Evolutionary conservation across 2,888 invertebrate species (phyloP).

Genomic region (Nowickia ferox): DNA sequence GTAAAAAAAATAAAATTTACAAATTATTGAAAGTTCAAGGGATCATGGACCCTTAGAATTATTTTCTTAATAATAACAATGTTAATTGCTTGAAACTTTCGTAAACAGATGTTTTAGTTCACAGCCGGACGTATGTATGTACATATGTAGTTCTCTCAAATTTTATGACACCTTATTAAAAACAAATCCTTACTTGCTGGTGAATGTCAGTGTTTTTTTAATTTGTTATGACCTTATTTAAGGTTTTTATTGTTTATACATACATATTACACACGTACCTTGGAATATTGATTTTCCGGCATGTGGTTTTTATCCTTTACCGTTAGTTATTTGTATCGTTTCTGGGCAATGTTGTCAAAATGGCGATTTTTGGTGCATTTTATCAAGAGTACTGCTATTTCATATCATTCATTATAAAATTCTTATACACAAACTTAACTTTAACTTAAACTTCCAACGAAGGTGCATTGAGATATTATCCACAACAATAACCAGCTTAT

Average conservation of each 20-base stretch:
- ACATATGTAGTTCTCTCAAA: neutral
- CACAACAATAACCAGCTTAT: no score
- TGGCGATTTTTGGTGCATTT: neutral
- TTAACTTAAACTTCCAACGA: no score
- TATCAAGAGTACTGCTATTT: neutral
- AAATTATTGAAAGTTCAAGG: neutral
- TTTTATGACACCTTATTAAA: constrained; percentile 3
- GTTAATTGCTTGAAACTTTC: neutral
- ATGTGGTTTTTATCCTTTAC: constrained; percentile 14
- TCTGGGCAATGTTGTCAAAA: neutral
- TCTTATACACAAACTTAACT: no score
- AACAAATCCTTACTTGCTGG: constrained; percentile 17
- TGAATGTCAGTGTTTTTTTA: constrained; percentile 22
- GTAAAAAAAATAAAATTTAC: neutral
- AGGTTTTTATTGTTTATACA: neutral
- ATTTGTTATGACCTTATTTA: constrained; percentile 47
- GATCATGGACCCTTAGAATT: constrained; percentile 28
- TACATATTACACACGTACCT: neutral
- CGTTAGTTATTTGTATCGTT: neutral
- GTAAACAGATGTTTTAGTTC: constrained; percentile 25
- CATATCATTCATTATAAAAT: no score
- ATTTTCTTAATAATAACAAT: neutral
- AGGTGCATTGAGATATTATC: no score
- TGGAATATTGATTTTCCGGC: constrained; percentile 33
- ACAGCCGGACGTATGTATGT: neutral